Percentiles rank a stretch among this genome's conserved stretches.
Conservation (phyloP, 2,888 invertebrate genomes). For the Drosophila borealis region DNA sequence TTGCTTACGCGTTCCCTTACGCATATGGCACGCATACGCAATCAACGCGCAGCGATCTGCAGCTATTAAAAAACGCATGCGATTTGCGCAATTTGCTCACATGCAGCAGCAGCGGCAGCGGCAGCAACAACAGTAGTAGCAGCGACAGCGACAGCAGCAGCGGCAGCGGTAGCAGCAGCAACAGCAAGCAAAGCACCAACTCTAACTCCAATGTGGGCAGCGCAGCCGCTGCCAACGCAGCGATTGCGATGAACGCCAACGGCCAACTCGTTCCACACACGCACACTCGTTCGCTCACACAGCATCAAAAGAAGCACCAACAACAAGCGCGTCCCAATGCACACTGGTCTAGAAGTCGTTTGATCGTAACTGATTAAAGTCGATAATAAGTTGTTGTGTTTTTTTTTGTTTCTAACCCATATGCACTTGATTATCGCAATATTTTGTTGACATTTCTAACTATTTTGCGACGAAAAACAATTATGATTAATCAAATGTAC, state of each 20-base stretch:
- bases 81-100: conserved; percentile 62
- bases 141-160: conserved; percentile 1
- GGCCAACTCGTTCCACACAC: conserved; percentile 67
- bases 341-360: conserved; percentile 39
- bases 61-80: conserved; percentile 49
- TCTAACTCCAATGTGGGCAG: conserved; percentile 45
- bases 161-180: conserved; percentile 5
- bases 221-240: conserved; percentile 60
- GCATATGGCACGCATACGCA: conserved; percentile 60
- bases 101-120: conserved; percentile 20
- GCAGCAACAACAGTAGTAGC: conserved; percentile 1
- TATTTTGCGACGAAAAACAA: too few species aligned
- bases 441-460: too few species aligned
- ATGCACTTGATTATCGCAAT: too few species aligned
- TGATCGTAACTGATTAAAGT: not conserved
- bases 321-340: conserved; percentile 13
- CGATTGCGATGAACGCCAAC: conserved; percentile 37
- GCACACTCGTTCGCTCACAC: conserved; percentile 16
- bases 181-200: conserved; percentile 8
- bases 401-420: too few species aligned
- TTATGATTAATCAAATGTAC: too few species aligned
- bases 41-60: conserved; percentile 55
- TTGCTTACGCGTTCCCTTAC: conserved; percentile 18
- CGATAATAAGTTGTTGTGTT: not conserved
- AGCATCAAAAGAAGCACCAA: conserved; percentile 44